A percentile compares a stretch with the other conserved stretches of the same genome.
Conservation (phyloP, 2,888 invertebrate genomes). For the Rhogogaster chlorosoma region DNA sequence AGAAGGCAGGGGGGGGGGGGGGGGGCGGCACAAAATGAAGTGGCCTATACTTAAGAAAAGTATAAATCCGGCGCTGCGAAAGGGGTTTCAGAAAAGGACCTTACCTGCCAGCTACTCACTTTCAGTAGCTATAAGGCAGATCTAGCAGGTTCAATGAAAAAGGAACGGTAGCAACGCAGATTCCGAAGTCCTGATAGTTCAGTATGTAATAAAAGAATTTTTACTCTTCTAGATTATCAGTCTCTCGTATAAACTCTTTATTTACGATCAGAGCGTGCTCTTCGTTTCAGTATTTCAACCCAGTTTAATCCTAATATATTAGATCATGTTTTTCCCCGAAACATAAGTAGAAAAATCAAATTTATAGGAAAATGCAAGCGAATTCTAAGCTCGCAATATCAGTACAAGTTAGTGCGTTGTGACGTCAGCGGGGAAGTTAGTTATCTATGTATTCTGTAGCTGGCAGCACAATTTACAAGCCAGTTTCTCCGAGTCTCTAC, state of each 20-base stretch:
- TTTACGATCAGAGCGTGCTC: neutral
- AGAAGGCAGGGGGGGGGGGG: too few relatives aligned
- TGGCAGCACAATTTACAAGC: neutral
- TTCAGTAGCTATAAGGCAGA: neutral
- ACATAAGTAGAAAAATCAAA: neutral
- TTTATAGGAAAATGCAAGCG: neutral
- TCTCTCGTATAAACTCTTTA: neutral
- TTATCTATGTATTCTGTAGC: neutral
- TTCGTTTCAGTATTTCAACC: neutral
- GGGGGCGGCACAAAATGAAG: too few relatives aligned
- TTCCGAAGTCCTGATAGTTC: neutral
- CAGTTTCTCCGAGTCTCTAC: neutral
- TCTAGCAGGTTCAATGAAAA: neutral
- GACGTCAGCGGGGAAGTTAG: slow-evolving; percentile 31
- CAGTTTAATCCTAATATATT: neutral
- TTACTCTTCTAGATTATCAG: neutral
- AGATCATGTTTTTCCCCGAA: neutral
- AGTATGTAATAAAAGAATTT: neutral
- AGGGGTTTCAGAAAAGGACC: neutral
- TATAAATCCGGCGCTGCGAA: too few relatives aligned
- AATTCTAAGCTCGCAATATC: neutral
- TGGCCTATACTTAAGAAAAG: too few relatives aligned
- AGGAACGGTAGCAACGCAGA: neutral
- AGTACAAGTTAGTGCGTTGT: neutral
- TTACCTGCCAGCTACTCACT: neutral